Conservation (phyloP, 2,888 invertebrate genomes). For the Pterostichus niger region DNA sequence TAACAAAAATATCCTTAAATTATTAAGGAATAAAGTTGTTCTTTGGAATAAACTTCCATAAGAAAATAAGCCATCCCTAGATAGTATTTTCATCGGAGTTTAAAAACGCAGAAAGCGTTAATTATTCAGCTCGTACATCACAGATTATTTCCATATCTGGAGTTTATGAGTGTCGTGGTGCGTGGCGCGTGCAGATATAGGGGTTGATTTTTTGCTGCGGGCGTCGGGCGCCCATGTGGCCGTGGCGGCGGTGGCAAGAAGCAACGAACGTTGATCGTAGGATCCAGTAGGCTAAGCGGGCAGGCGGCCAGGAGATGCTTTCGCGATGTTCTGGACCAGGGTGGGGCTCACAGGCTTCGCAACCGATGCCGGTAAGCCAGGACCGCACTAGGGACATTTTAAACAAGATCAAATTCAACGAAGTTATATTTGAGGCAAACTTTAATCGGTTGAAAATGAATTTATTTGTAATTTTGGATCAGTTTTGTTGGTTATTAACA, state of each 20-base stretch:
- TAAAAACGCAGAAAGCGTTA: conserved; percentile 27
- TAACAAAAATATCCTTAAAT: too few relatives aligned
- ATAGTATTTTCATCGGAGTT: background rate
- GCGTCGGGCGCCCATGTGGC: conserved; percentile 10
- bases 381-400: background rate
- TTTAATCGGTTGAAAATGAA: too few relatives aligned
- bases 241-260: background rate
- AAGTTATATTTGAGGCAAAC: background rate
- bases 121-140: conserved; percentile 35
- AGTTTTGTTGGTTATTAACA: too few relatives aligned
- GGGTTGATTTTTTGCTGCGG: conserved; percentile 5
- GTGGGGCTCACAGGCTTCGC: conserved; percentile 5
- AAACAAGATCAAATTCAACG: background rate
- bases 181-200: conserved; percentile 35
- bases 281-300: conserved; percentile 31
- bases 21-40: too few relatives aligned
- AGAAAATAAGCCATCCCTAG: background rate
- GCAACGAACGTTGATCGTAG: conserved; percentile 6
- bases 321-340: conserved; percentile 11
- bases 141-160: conserved; percentile 50
- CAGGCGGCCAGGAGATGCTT: conserved; percentile 25
- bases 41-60: background rate
- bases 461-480: too few relatives aligned
- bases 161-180: conserved; percentile 34
- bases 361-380: conserved; percentile 1